Evolutionary conservation across 2,797 vertebrate species (phyloP), one percentile per base, ranked within the genome.

Genomic region (Lepus oiostolus): DNA sequence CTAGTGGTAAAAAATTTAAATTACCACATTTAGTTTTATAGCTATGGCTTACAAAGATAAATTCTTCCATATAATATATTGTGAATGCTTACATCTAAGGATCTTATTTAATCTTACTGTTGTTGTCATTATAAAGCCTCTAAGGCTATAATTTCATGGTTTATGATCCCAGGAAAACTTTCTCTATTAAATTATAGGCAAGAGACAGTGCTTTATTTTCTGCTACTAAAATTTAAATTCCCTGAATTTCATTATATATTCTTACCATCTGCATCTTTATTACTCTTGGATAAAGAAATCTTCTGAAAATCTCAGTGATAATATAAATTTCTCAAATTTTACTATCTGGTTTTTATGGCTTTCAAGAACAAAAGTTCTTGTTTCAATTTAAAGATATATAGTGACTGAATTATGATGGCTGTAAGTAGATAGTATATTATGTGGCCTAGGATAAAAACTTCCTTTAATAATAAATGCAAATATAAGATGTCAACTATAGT

Each of bases 261-360:
- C 86, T 83, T 86, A 74, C n/a, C n/a, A 91, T 86, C 76, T 96
- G 72, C 77, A 89, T 91, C 87, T 96, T 97, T 93, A 93, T 87
- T 35, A 75, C 67, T 93, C 28, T 92, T 95, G 65, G 93, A 50
- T 93, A 93, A 95, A 87, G 63, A 86, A 81, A 82, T 93, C 22
- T 88, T 93, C 30, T 42, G 12, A 85, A 95, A 89, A 71, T 91
- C 80, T 95, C 85, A 88, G n/a, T 75, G 38, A 50, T 92, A 32
- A 85, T 67, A 83, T 76, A 94, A 93, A 88, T 85, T 90, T 2
- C 30, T 95, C 58, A 95, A 58, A 71, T 85, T 87, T 94, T 81
- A 87, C 24, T 90, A 26, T 32, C 42, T 92, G 68, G 7, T 7
- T 76, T 79, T 88, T 93, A 72, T 81, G n/a, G 10, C 9, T 90